phyloP scores from a whole-genome alignment of 2,113 vertebrate genomes.

The Cavia aperea region DNA sequence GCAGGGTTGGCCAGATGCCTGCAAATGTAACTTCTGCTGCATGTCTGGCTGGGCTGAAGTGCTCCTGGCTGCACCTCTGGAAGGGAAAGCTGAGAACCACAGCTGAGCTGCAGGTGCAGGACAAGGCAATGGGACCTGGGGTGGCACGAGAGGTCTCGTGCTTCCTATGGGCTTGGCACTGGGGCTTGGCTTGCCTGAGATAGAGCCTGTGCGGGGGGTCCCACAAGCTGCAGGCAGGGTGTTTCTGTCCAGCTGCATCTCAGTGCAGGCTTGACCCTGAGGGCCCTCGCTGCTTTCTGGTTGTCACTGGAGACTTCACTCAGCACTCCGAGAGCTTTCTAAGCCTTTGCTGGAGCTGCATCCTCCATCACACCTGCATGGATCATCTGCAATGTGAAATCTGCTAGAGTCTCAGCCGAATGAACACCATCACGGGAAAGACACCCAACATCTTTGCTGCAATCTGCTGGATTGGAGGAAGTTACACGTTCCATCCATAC shows the following conservation, averaged over 20 bases:
- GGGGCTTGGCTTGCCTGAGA: background rate
- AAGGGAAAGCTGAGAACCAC: background rate
- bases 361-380: background rate
- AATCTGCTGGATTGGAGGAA: background rate
- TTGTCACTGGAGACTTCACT: background rate
- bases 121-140: rapidly evolving
- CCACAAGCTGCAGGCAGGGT: rapidly evolving
- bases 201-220: background rate
- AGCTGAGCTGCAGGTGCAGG: background rate
- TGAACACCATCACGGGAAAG: background rate
- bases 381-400: background rate
- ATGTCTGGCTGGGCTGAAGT: background rate
- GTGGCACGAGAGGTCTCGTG: rapidly evolving
- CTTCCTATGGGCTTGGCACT: background rate
- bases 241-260: background rate
- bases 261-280: background rate
- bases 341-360: background rate
- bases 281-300: background rate
- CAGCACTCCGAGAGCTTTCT: background rate
- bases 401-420: background rate
- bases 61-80: background rate
- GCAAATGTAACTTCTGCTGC: background rate
- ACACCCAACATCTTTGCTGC: background rate
- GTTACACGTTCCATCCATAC: too few relatives aligned
- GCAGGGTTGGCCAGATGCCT: background rate